These are phyloP conservation scores for Tangara arthus DNA, from an alignment of 2,797 vertebrate species.

Conservation along the genomic window DNA sequence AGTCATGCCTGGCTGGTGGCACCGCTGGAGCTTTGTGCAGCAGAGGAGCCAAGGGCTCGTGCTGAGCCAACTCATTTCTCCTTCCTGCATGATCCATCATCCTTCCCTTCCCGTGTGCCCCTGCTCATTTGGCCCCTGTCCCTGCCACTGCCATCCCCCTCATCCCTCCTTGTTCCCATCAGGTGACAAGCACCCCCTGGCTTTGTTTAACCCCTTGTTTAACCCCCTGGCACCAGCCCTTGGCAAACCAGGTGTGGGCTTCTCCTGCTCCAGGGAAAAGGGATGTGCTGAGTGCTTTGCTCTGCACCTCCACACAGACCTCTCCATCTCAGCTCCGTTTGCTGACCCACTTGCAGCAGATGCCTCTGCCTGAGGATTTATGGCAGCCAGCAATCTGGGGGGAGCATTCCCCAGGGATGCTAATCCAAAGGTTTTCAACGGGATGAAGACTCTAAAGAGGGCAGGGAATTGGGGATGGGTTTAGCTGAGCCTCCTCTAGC, in stretches of 20 bases:
- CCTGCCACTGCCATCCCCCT: neutral
- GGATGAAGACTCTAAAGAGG: neutral
- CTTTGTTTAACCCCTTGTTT: slow-evolving; percentile 20
- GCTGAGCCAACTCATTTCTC: neutral
- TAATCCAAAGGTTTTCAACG: neutral
- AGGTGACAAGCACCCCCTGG: neutral
- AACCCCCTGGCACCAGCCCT: neutral
- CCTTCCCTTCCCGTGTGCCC: neutral
- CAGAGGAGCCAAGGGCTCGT: rapidly evolving
- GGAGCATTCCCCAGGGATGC: neutral
- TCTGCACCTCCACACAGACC: neutral
- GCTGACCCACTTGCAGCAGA: neutral
- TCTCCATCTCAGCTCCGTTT: neutral
- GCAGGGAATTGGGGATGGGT: neutral
- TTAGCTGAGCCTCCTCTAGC: neutral
- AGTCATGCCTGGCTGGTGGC: neutral
- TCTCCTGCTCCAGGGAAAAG: neutral
- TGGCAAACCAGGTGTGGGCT: neutral
- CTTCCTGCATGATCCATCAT: neutral
- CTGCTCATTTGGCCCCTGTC: neutral
- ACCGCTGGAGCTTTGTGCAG: neutral
- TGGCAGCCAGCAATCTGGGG: neutral
- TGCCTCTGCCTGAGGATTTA: neutral
- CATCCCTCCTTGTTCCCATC: neutral
- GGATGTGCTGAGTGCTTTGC: neutral